Evolutionary conservation across 2,888 invertebrate genomes (phyloP), one percentile per base, ranked within the genome.

Genomic region (Agonum fuliginosum): DNA sequence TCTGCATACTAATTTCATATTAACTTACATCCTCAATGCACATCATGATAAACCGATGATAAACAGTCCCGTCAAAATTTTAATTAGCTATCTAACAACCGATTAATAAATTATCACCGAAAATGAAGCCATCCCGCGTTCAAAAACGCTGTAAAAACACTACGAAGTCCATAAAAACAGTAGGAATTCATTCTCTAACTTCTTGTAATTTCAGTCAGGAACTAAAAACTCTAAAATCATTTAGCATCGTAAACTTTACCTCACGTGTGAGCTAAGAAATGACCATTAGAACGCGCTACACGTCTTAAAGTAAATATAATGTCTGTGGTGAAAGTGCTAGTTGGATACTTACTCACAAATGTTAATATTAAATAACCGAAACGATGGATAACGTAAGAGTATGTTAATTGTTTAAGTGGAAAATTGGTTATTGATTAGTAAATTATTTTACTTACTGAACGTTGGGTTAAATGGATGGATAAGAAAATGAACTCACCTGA

Each of bases 141-240:
- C 48, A 17, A 48, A 48, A 10, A 48, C 20, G 3, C 48, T 27
- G 22, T 24, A 54, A 62, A n/a, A 17, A n/a, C n/a, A n/a, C n/a
- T n/a, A n/a, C n/a, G n/a, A n/a, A n/a, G n/a, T n/a, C n/a, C 30
- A 27, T 62, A 27, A 30, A 24, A 62, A 62, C 58, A 62, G 58
- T 62, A 62, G 58, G 58, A 30, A 62, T 10, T 14, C 58, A n/a
- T n/a, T n/a, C n/a, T n/a, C n/a, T n/a, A n/a, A n/a, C n/a, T n/a
- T n/a, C n/a, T n/a, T n/a, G n/a, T n/a, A n/a, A n/a, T 14, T 46
- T 12, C 14, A 17, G 46, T 17, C 14, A 46, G 3, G 46, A 62
- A 62, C 30, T 54, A 34, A 62, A 62, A 62, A 62, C 14, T 27
- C 22, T 20, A 54, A 4, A n/a, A 30, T 30, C 27, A 14, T 24